Percentiles rank a stretch among this genome's conserved stretches.
Conservation (phyloP, 2,888 invertebrate species). For the Brenthis daphne region DNA sequence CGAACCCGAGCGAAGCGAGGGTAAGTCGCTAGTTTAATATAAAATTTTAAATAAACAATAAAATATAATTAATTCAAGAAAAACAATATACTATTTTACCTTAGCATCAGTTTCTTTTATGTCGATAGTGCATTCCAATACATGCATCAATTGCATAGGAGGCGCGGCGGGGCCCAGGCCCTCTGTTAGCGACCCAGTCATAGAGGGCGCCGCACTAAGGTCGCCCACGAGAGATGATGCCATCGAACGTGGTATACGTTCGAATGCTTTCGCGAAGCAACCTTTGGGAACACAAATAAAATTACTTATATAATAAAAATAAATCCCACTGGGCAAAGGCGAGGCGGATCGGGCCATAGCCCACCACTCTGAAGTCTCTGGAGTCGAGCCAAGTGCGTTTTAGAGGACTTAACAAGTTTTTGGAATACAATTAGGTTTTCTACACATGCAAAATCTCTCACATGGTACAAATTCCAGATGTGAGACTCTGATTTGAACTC, state of each 20-base stretch:
- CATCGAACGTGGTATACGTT: constrained; percentile 92
- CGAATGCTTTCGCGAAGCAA: constrained; percentile 97
- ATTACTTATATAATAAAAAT: constrained; percentile 2
- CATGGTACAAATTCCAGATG: too few relatives aligned
- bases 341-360: too few relatives aligned
- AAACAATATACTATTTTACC: constrained; percentile 47
- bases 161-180: constrained; percentile 82
- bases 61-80: not conserved
- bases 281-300: constrained; percentile 63
- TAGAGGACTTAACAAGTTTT: too few relatives aligned
- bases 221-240: constrained; percentile 88
- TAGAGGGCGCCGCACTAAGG: constrained; percentile 85
- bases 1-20: too few relatives aligned
- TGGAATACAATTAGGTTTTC: too few relatives aligned
- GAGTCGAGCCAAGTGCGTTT: too few relatives aligned
- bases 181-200: constrained; percentile 83
- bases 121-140: constrained; percentile 95
- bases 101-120: constrained; percentile 96
- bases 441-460: too few relatives aligned
- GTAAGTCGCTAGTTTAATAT: too few relatives aligned
- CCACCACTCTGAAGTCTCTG: too few relatives aligned
- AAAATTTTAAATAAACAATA: not conserved
- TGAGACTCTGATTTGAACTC: too few relatives aligned
- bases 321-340: too few relatives aligned
- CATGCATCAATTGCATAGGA: constrained; percentile 87